These are phyloP conservation scores for Corydoras sp. DNA, from an alignment of 2,113 vertebrate genomes.

Conservation along the genomic window DNA sequence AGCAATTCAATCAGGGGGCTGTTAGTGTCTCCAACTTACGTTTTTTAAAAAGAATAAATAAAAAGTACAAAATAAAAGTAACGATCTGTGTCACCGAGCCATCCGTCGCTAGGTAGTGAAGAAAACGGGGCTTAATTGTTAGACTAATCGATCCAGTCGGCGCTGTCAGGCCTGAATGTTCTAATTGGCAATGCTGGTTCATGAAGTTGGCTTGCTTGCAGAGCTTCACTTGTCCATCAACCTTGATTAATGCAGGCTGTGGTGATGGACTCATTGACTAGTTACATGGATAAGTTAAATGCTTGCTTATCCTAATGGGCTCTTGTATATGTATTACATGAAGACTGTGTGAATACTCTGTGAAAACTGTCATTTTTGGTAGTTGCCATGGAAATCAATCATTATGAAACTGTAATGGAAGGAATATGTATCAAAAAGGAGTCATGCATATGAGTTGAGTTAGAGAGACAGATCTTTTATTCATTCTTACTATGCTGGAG, in stretches of 20 bases:
- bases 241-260: constrained; percentile 40
- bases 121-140: not conserved
- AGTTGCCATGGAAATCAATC: too few relatives aligned
- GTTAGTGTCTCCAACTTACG: too few relatives aligned
- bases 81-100: not conserved
- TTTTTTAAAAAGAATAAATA: not conserved
- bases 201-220: constrained; percentile 22
- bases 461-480: too few relatives aligned
- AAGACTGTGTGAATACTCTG: not conserved
- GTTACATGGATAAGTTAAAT: constrained; percentile 51
- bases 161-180: constrained; percentile 48
- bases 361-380: not conserved
- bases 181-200: constrained; percentile 60
- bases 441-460: too few relatives aligned
- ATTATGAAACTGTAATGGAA: too few relatives aligned
- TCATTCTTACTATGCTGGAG: too few relatives aligned
- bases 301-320: constrained; percentile 27
- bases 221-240: constrained; percentile 34
- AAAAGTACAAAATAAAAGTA: not conserved
- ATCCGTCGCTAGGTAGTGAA: not conserved
- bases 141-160: not conserved
- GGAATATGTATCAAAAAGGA: too few relatives aligned
- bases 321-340: constrained; percentile 33
- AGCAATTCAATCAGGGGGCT: too few relatives aligned
- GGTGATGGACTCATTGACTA: constrained; percentile 48